Evolutionary conservation across 1,140 invertebrate genomes (phyloP), one percentile per base, ranked within the genome.

Genomic region (Sycophaga agraensis): DNA sequence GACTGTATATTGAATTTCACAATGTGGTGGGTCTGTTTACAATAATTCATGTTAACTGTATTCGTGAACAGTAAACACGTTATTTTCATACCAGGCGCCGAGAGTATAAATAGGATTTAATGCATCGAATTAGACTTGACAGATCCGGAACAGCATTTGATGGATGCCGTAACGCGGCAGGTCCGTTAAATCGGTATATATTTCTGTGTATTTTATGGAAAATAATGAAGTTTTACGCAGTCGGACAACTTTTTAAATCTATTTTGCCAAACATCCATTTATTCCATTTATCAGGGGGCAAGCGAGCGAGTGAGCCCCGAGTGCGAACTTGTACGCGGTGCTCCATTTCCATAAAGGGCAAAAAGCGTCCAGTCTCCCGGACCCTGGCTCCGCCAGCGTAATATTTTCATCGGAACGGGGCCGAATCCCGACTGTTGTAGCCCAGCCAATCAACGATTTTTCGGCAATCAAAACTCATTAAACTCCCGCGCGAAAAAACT

Each of bases 381-480:
- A n/a, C n/a, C n/a, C n/a, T n/a, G 4, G 12, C 24, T 26, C 16
- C 28, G 8, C 24, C 5, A 34, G 24, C 42, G 2, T 11, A 43
- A n/a, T n/a, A 14, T 21, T 46, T 45, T 35, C 19, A 35, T 46
- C 19, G 14, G 17, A 46, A 45, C n/a, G 7, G n/a, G 2, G 37
- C 37, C 21, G 28, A 42, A 55, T 31, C 19, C 19, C 12, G 2
- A 43, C 8, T 31, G 11, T 42, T 40, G 2, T 5, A 2, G 9
- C n/a, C n/a, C n/a, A n/a, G n/a, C n/a, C n/a, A n/a, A n/a, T n/a
- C n/a, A n/a, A 19, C 6, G 1, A 28, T 31, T 40, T 39, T 49
- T 28, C 35, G 49, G 17, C 56, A 49, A 58, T 49, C 35, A 58
- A 49, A 40, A 49, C 34, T 58, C 35, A 58, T 39, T 58, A 58